Conservation (phyloP, 2,113 vertebrate species). For the Notarius quadriscutis region DNA sequence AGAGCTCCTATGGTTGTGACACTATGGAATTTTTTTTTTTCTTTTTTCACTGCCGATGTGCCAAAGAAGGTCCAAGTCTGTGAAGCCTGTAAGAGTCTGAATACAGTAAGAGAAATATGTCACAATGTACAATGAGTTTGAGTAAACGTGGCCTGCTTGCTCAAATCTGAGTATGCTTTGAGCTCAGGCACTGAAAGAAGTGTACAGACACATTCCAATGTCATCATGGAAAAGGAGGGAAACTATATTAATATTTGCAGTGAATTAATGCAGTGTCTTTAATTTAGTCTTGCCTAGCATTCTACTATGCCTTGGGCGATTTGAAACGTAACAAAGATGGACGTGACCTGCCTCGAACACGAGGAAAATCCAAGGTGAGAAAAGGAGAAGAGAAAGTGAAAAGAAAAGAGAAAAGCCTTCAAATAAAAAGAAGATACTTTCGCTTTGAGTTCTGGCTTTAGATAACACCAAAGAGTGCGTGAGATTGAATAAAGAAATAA, state of each 20-base stretch:
- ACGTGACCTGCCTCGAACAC: conserved; percentile 26
- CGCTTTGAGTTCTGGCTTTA: not conserved
- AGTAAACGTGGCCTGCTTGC: not conserved
- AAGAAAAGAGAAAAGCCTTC: not conserved
- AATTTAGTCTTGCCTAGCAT: conserved; percentile 67
- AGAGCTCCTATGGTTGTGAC: conserved; percentile 54
- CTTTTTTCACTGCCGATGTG: conserved; percentile 31
- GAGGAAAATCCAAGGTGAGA: not conserved
- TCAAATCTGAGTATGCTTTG: conserved; percentile 1
- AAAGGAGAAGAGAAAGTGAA: not conserved
- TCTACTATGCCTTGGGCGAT: conserved; percentile 61
- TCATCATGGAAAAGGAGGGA: conserved; percentile 49
- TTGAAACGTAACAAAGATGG: conserved; percentile 59
- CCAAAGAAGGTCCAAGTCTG: not conserved
- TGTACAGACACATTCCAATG: conserved; percentile 51
- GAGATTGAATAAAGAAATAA: not conserved
- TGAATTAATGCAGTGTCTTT: conserved; percentile 74
- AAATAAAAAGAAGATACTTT: not conserved
- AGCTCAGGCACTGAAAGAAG: conserved; percentile 12
- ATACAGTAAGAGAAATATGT: conserved; percentile 38
- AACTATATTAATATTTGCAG: conserved; percentile 71
- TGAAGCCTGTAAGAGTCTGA: conserved; percentile 15
- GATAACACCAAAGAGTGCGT: not conserved
- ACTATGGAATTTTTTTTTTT: conserved; percentile 57
- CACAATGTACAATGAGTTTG: conserved; percentile 15